Base-by-base conservation (phyloP, 2,888 invertebrate species). In the Tethea ocularis region DNA sequence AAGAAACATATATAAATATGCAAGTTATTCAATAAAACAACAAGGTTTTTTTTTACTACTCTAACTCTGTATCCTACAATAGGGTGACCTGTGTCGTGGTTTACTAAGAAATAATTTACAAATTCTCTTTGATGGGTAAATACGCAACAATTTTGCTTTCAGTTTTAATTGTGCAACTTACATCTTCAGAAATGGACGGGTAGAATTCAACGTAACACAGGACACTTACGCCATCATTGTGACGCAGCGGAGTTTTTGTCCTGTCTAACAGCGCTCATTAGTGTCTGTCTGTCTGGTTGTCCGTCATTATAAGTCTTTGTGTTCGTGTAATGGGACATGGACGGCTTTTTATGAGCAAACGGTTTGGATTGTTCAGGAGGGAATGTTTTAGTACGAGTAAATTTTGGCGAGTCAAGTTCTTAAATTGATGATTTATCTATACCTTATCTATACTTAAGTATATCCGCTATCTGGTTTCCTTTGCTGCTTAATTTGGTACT, bases 211-310 rank as follows among this genome's bases (percentile, higher is more conserved):
- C 46, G 46, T 20, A 20, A 46, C 61, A 51, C 53, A 56, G 60
- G 53, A 53, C 23, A 57, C 64, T 60, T 62, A 23, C 46, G 55
- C 17, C 38, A 13, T 29, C 20, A 29, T 56, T 59, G 20, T 24
- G 46, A 26, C 38, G 23, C 46, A 23, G n/a, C 33, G 17, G 23
- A 26, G 56, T 59, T 61, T 61, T 63, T 59, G 46, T 33, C 33
- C 33, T 56, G 57, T 57, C 60, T 73, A 78, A 74, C 75, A 74
- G 67, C 67, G 57, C 80, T 82, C 82, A 81, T 82, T 82, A 82
- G 80, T 64, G 75, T 67, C 62, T 63, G 75, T 67, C 62, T 63
- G 62, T 61, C 71, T 67, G 64, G 66, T 63, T 67, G 68, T 68
- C 68, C 67, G 24, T 41, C 57, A 58, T 58, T 53, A 57, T 72